A percentile compares a stretch with the other conserved stretches of the same genome.
Evolutionary conservation across 2,888 invertebrate genomes (phyloP).

Genomic region (Eremobia ochroleuca): DNA sequence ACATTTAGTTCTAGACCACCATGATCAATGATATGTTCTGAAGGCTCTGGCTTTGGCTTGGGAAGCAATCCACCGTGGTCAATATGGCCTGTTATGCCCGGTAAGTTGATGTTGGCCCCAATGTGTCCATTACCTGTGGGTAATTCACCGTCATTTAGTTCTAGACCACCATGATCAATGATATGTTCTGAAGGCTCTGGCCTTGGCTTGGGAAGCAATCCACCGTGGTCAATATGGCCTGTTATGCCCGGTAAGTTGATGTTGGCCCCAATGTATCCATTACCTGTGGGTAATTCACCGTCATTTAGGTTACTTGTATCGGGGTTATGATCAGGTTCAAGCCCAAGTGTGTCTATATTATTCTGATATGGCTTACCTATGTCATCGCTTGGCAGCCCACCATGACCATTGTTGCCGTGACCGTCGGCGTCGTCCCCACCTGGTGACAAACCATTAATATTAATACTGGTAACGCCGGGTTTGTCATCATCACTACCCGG

Average conservation of each 20-base stretch:
- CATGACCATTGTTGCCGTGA: constrained; percentile 10
- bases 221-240: not conserved
- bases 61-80: not conserved
- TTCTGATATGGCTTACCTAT: constrained; percentile 50
- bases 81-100: not conserved
- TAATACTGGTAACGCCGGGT: constrained; percentile 19
- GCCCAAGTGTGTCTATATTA: constrained; percentile 10
- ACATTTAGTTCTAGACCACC: not conserved
- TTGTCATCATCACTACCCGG: constrained; percentile 29
- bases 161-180: constrained; percentile 22
- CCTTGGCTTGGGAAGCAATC: not conserved
- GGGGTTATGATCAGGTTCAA: constrained; percentile 4
- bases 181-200: constrained; percentile 11
- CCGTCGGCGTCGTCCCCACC: constrained; percentile 29
- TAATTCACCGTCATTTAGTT: too few relatives aligned
- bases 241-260: constrained; percentile 18
- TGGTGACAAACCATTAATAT: constrained; percentile 48
- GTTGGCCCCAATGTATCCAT: constrained; percentile 10
- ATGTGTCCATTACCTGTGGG: too few relatives aligned
- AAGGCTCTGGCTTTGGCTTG: not conserved
- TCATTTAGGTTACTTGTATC: constrained; percentile 11
- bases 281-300: constrained; percentile 39
- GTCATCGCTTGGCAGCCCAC: constrained; percentile 18
- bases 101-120: constrained; percentile 35
- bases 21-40: constrained; percentile 25